phyloP scores from a whole-genome alignment of 2,797 vertebrate genomes.

The Neostethus bicornis region DNA sequence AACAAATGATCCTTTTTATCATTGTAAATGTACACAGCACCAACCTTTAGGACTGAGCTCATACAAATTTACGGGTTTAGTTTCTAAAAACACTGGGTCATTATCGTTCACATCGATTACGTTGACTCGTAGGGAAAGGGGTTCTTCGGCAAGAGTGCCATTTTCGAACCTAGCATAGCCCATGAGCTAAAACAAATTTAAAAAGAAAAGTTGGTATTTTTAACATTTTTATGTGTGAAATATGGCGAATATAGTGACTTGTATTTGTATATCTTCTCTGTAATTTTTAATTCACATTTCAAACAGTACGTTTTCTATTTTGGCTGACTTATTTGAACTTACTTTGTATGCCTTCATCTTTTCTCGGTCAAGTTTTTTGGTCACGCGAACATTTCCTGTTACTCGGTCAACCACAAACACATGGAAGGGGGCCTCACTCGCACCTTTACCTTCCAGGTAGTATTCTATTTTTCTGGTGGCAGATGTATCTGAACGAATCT shows the following conservation, averaged over 20 bases:
- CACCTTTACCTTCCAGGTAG: slow-evolving; percentile 84
- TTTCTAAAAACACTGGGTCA: slow-evolving; percentile 77
- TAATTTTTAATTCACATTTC: too few species aligned
- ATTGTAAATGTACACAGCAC: slow-evolving; percentile 15
- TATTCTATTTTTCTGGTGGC: slow-evolving; percentile 69
- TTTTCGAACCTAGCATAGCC: slow-evolving; percentile 76
- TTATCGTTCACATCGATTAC: slow-evolving; percentile 91
- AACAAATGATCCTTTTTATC: too few species aligned
- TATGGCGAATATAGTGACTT: background rate
- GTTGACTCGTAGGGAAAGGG: slow-evolving; percentile 82
- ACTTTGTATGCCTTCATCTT: slow-evolving; percentile 82
- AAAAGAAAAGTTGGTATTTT: background rate
- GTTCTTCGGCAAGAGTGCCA: slow-evolving; percentile 74
- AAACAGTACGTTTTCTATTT: too few species aligned
- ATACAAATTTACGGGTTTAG: slow-evolving; percentile 14
- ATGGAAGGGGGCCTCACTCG: slow-evolving; percentile 76
- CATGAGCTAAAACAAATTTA: slow-evolving; percentile 73
- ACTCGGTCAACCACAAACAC: slow-evolving; percentile 83
- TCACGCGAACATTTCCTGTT: slow-evolving; percentile 85
- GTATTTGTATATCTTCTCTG: too few species aligned
- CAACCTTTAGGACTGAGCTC: slow-evolving; percentile 63
- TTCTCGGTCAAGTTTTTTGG: slow-evolving; percentile 86
- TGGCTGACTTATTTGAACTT: too few species aligned
- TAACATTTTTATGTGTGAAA: background rate
- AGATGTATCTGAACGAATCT: slow-evolving; percentile 90